These are phyloP conservation scores for Hyperoodon ampullatus DNA, from an alignment of 2,113 vertebrate species.

Conservation along the genomic window DNA sequence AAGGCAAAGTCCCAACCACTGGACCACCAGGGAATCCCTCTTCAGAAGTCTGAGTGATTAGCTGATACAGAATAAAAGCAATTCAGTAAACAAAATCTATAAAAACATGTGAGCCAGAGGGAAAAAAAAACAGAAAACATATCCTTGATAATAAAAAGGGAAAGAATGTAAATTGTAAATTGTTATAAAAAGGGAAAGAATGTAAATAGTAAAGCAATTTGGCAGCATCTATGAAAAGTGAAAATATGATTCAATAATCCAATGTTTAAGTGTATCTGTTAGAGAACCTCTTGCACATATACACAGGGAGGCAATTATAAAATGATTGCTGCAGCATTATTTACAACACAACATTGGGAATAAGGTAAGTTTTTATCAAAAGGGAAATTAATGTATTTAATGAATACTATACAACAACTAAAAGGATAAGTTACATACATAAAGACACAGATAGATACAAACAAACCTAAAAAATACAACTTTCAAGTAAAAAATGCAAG, in stretches of 20 bases:
- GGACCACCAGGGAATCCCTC: too few species aligned
- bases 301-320: background rate
- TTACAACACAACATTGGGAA: background rate
- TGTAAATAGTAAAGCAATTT: constrained; percentile 21
- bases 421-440: background rate
- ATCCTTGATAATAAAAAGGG: background rate
- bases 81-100: background rate
- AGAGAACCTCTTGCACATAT: background rate
- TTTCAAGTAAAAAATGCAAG: background rate
- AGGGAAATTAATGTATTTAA: constrained; percentile 22
- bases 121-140: background rate
- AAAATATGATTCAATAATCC: background rate
- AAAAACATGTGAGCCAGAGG: background rate
- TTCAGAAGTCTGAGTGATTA: background rate
- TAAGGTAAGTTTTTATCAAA: constrained; percentile 21
- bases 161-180: background rate
- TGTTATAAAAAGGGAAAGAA: background rate
- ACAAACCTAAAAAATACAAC: background rate
- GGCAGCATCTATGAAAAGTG: background rate
- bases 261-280: background rate
- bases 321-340: background rate
- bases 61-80: constrained; percentile 13
- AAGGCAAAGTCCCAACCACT: too few species aligned
- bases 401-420: background rate
- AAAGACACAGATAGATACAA: background rate